Evolutionary conservation across 2,888 invertebrate species (phyloP).

Genomic region (Caenorhabditis japonica): DNA sequence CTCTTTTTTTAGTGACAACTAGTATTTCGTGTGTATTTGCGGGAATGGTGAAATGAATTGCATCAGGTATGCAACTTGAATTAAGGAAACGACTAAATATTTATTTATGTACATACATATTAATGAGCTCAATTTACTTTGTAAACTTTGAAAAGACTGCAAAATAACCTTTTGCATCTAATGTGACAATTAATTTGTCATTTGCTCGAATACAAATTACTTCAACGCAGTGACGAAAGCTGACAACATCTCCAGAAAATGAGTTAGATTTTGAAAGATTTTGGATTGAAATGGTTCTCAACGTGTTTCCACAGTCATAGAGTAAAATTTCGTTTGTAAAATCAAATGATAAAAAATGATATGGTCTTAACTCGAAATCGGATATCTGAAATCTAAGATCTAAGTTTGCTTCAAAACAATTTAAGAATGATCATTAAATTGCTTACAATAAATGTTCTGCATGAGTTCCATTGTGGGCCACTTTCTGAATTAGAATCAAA

Average conservation of each 20-base stretch:
- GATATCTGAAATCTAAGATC: slow-evolving; percentile 34
- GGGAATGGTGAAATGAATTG: slow-evolving; percentile 42
- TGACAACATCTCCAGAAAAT: slow-evolving; percentile 34
- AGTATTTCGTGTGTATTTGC: slow-evolving; percentile 29
- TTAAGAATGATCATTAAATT: neutral
- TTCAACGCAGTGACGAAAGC: slow-evolving; percentile 41
- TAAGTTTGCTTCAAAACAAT: slow-evolving; percentile 3
- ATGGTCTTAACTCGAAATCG: slow-evolving; percentile 23
- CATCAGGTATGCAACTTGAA: slow-evolving; percentile 17
- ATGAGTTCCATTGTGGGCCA: slow-evolving; percentile 34
- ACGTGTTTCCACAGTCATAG: slow-evolving; percentile 45
- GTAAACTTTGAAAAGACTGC: slow-evolving; percentile 45
- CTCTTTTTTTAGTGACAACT: slow-evolving; percentile 31
- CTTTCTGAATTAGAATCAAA: slow-evolving; percentile 33
- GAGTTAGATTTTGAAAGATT: slow-evolving; percentile 37
- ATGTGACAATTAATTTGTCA: slow-evolving; percentile 21
- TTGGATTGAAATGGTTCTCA: slow-evolving; percentile 31
- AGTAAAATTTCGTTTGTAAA: slow-evolving; percentile 44
- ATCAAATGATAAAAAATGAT: slow-evolving; percentile 48
- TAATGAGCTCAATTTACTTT: slow-evolving; percentile 22
- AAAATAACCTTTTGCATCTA: slow-evolving; percentile 47
- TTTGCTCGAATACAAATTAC: slow-evolving; percentile 30
- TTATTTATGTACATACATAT: no score
- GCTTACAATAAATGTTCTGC: slow-evolving; percentile 37
- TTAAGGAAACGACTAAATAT: slow-evolving; percentile 33